Conservation (phyloP, 2,797 vertebrate species). For the Sibirionetta formosa region DNA sequence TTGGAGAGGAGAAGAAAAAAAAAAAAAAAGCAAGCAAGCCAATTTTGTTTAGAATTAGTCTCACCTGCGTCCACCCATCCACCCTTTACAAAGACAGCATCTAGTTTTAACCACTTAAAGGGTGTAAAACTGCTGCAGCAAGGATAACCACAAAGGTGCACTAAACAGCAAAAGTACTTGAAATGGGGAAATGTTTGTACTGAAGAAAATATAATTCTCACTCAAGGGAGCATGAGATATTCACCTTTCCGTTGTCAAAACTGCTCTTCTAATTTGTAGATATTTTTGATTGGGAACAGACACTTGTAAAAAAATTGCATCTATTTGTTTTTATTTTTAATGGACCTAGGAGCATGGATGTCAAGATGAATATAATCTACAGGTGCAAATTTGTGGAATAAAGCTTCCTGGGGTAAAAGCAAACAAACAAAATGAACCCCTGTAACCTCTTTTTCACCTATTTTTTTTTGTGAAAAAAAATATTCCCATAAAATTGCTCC, state of each 20-base stretch:
- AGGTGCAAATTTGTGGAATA: neutral
- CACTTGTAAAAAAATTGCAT: neutral
- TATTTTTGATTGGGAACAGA: neutral
- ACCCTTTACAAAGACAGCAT: neutral
- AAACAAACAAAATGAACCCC: neutral
- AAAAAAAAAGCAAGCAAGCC: neutral
- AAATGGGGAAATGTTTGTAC: neutral
- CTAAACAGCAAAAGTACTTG: neutral
- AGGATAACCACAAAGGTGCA: neutral
- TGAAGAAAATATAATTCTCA: neutral
- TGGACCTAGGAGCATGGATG: neutral
- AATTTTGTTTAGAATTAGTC: neutral
- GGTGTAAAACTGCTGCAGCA: neutral
- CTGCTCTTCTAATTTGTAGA: neutral
- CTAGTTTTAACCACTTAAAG: neutral
- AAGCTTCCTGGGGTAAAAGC: neutral
- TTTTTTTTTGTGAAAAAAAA: neutral
- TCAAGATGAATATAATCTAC: conserved; percentile 8
- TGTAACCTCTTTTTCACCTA: neutral
- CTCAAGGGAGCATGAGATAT: neutral
- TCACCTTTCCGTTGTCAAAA: neutral
- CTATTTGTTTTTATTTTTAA: conserved; percentile 30
- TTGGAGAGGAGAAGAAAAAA: accelerated
- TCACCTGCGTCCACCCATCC: neutral
- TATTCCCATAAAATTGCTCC: neutral